A percentile compares a stretch with the other conserved stretches of the same genome.
Conservation (phyloP, 2,797 vertebrate species). For the Chloroceryle inda region DNA sequence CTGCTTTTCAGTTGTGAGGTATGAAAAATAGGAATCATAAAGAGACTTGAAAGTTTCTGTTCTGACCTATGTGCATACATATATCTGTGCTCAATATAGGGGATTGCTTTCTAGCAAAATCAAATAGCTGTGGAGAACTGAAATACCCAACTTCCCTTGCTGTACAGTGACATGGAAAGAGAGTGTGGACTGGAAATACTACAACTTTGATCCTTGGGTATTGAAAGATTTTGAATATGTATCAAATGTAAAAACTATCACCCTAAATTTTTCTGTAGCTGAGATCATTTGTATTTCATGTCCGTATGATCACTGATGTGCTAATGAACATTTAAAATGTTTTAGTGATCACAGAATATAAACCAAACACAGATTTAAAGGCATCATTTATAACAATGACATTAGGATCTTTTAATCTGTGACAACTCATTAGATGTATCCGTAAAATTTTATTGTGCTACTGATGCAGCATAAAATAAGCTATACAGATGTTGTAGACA, state of each 20-base stretch:
- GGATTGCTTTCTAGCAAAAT: neutral
- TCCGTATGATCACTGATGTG: accelerated
- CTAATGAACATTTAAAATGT: neutral
- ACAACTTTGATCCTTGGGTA: neutral
- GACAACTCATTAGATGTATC: neutral
- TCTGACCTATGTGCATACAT: neutral
- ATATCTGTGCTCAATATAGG: neutral
- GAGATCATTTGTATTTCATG: neutral
- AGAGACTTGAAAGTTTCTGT: neutral
- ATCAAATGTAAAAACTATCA: neutral
- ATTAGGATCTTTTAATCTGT: neutral
- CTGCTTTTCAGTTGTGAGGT: neutral
- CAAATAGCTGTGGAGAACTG: neutral
- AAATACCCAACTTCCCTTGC: neutral
- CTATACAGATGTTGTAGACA: neutral
- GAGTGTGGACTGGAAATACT: neutral
- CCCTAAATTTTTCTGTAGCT: neutral
- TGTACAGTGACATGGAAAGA: neutral
- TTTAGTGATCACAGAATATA: neutral
- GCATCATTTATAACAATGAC: neutral
- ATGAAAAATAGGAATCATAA: neutral
- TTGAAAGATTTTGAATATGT: neutral
- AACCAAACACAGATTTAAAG: neutral
- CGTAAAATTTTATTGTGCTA: neutral
- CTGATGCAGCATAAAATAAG: neutral